Evolutionary conservation across 1,140 invertebrate species (phyloP).

Genomic region (Trichonephila inaurata): DNA sequence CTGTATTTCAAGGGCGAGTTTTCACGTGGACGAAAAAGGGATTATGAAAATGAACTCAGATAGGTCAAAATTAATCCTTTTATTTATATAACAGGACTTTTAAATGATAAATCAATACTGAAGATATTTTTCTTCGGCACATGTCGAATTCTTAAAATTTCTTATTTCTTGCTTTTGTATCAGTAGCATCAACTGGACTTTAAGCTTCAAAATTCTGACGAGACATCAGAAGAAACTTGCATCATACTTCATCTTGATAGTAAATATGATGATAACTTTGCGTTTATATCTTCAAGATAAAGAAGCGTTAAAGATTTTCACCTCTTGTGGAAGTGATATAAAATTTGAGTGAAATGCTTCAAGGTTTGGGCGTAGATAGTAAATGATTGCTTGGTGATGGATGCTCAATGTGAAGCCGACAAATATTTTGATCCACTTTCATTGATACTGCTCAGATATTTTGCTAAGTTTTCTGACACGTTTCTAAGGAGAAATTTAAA

Average conservation of each 20-base stretch:
- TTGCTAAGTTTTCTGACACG: neutral
- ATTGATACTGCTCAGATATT: neutral
- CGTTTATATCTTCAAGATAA: neutral
- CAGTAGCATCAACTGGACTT: neutral
- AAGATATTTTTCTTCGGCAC: neutral
- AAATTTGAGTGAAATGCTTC: neutral
- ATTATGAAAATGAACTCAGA: too few species aligned
- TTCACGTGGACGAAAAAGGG: too few species aligned
- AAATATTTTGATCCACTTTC: constrained; percentile 27
- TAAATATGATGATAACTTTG: neutral
- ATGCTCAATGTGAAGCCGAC: neutral
- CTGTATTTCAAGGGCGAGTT: too few species aligned
- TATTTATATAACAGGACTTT: too few species aligned
- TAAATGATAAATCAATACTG: neutral
- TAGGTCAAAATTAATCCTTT: too few species aligned
- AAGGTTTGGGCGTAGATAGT: constrained; percentile 26
- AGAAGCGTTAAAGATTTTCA: neutral
- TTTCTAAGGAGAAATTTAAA: neutral
- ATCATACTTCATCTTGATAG: constrained; percentile 8
- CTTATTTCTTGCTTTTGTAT: neutral
- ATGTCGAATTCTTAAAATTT: neutral
- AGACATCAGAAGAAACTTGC: neutral
- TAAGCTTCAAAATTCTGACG: neutral
- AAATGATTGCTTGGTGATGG: neutral
- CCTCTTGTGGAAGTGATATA: constrained; percentile 8